phyloP scores from a whole-genome alignment of 2,797 vertebrate species.

The Melanogrammus aeglefinus region DNA sequence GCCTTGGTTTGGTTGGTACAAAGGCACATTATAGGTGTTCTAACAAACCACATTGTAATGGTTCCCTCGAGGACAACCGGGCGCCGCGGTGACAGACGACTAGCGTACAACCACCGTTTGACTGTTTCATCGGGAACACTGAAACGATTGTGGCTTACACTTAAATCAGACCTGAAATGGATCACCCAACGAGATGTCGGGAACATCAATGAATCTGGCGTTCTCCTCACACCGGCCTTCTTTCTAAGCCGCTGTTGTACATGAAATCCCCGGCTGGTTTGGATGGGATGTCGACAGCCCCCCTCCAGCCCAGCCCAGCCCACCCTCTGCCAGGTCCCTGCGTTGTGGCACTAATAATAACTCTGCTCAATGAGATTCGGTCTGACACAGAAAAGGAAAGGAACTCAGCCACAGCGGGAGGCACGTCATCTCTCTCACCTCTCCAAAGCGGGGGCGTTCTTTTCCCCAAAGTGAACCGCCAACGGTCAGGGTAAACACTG shows the following conservation, averaged over 20 bases:
- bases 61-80: background rate
- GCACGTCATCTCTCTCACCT: constrained; percentile 43
- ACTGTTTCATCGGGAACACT: background rate
- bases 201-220: background rate
- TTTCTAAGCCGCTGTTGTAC: constrained; percentile 17
- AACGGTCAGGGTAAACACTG: constrained; percentile 46
- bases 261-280: constrained; percentile 26
- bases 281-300: background rate
- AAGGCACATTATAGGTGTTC: constrained; percentile 24
- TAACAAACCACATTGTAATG: background rate
- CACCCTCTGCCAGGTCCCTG: constrained; percentile 22
- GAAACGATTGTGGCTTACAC: background rate
- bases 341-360: constrained; percentile 48
- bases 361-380: constrained; percentile 45
- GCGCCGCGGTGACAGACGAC: background rate
- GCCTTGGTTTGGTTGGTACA: constrained; percentile 24
- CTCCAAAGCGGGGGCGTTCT: constrained; percentile 37
- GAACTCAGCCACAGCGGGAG: constrained; percentile 26
- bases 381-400: constrained; percentile 43
- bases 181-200: constrained; percentile 21
- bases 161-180: no score
- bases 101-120: background rate
- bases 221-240: background rate
- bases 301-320: constrained; percentile 11
- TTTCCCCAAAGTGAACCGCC: constrained; percentile 33